Evolutionary conservation across 2,888 invertebrate species (phyloP), one percentile per base, ranked within the genome.

Genomic region (Caenorhabditis sp.): DNA sequence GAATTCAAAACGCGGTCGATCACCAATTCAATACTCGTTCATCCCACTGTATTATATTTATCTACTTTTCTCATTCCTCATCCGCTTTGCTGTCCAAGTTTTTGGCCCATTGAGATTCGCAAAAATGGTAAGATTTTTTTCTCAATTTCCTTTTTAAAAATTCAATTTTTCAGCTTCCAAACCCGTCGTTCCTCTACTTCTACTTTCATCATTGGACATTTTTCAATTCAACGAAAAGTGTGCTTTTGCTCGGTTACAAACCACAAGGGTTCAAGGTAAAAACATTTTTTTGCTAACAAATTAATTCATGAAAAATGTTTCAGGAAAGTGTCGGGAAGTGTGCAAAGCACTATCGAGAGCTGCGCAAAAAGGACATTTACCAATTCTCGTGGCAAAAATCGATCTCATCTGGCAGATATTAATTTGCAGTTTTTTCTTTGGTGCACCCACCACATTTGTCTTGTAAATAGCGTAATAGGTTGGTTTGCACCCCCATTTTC

Each of bases 151-250:
- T 43, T 3, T 10, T 10, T 17, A 10, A n/a, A n/a, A 23, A 43
- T 56, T 38, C 17, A 17, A 10, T 36, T 43, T 66, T 73, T 14
- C 63, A 78, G 83, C 62, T 85, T 21, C 85, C 85, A 0, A 74
- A 75, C 49, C 82, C 84, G 1, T 76, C 76, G 14, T 77, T 81
- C 52, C 56, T 85, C 36, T 85, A 84, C 76, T 72, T 85, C 66
- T 69, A 82, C 66, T 81, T 84, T 65, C 81, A 77, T 53, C 85
- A 85, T 26, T 85, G 85, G 85, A 85, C 85, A 1, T 85, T 84
- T 67, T 82, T 84, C 70, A 83, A 78, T 64, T 76, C 81, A 23
- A 81, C 71, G 53, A 83, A 83, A 36, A 69, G 80, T 26, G 71
- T 76, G 8, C 59, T 81, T 14, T 69, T 83, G 64, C 76, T 86